phyloP scores from a whole-genome alignment of 2,113 vertebrate genomes.

The Symphodus melops region DNA sequence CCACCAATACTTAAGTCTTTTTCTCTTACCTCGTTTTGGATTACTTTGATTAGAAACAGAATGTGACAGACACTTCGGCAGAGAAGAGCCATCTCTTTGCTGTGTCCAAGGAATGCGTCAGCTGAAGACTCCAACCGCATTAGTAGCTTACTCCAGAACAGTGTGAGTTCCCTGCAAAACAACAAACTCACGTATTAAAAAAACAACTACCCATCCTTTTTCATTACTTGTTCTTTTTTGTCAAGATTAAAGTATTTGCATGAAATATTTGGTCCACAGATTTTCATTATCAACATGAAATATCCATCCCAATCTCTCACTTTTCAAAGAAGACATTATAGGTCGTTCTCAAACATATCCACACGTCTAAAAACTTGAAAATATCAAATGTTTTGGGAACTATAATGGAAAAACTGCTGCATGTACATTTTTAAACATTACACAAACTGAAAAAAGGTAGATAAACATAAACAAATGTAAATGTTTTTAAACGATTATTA shows the following conservation, averaged over 20 bases:
- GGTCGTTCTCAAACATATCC: neutral
- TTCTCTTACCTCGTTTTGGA: slow-evolving; percentile 96
- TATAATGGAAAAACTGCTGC: too few species aligned
- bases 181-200: slow-evolving; percentile 22
- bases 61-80: slow-evolving; percentile 99
- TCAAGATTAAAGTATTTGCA: too few species aligned
- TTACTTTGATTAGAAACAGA: slow-evolving; percentile 99
- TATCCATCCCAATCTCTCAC: neutral
- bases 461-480: too few species aligned
- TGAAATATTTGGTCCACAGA: too few species aligned
- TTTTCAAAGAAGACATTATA: too few species aligned
- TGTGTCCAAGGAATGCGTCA: slow-evolving; percentile 93
- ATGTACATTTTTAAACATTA: too few species aligned
- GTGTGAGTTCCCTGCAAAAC: slow-evolving; percentile 93
- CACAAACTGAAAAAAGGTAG: too few species aligned
- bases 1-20: neutral
- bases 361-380: neutral
- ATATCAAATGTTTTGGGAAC: neutral
- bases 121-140: slow-evolving; percentile 94
- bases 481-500: too few species aligned
- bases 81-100: slow-evolving; percentile 94
- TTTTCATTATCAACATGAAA: neutral
- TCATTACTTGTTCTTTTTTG: neutral
- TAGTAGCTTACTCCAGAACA: slow-evolving; percentile 99
- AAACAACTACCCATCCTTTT: neutral